Base-by-base conservation (phyloP, 1,140 invertebrate species). In the Neoseiulus cucumeris region DNA sequence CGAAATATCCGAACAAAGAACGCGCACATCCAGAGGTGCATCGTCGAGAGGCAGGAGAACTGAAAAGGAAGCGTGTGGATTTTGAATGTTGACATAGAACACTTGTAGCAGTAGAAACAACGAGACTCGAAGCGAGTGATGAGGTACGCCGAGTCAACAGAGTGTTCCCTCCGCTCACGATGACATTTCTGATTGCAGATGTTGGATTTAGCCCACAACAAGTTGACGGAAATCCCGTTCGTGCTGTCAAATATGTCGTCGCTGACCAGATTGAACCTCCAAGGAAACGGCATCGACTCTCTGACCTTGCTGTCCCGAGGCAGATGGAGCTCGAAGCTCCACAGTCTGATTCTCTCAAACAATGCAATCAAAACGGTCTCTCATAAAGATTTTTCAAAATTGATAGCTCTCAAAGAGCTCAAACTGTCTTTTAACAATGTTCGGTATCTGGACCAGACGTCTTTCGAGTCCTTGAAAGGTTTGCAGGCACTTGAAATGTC, bases 401-500 rank as follows among this genome's bases (percentile, higher is more conserved):
- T 59, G 51, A 14, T 59, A 14, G 51, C 14, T 25, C 51, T 59
- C 22, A 59, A 59, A 33, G 51, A 59, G 51, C 22, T 59, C 14
- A 59, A 59, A 20, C 33, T 59, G 22, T 59, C 51, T 14, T n/a
- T 25, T 33, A 59, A 59, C 51, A 25, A 17, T 5, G 33, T 59
- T 59, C 51, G 33, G 14, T 59, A 59, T 59, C 33, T 59, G 12
- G 51, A 59, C 22, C 25, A n/a, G 14, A 20, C 51, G 12, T 25
- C 22, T 6, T 59, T 59, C 33, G 33, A 25, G 51, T 33, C 51
- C 25, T 33, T 59, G 25, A 25, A 59, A 25, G 33, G 17, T 25
- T 33, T 59, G 12, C 51, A 59, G 51, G 22, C 51, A 14, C 51
- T 59, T 33, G 51, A 59, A 9, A 59, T 59, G 51, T 59, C 51